A percentile compares a stretch with the other conserved stretches of the same genome.
These are phyloP conservation scores for Nephrotoma appendiculata DNA, from an alignment of 2,888 invertebrate species.

Conservation along the genomic window DNA sequence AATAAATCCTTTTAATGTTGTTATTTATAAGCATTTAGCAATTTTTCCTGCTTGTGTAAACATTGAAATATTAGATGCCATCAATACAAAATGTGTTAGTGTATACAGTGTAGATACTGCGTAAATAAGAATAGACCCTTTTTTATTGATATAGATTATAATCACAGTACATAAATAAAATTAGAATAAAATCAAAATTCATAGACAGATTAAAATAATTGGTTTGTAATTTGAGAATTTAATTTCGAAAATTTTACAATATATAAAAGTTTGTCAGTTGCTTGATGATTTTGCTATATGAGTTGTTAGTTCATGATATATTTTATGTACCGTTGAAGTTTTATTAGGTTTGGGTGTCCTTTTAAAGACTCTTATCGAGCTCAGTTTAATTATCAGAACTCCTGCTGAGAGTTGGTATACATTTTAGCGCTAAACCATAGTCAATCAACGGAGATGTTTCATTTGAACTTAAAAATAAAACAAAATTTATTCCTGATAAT, in stretches of 20 bases:
- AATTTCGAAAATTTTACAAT: not conserved
- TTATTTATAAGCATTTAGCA: not conserved
- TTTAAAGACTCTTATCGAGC: too few relatives aligned
- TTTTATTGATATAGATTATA: not conserved
- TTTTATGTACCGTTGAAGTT: too few relatives aligned
- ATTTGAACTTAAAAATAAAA: too few relatives aligned
- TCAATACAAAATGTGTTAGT: not conserved
- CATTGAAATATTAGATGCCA: not conserved
- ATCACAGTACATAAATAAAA: not conserved
- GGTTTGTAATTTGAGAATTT: slow-evolving; percentile 2
- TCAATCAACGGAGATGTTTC: too few relatives aligned
- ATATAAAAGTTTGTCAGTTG: not conserved
- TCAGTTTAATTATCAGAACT: too few relatives aligned
- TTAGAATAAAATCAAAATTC: not conserved
- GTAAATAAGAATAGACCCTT: not conserved
- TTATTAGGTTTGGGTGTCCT: too few relatives aligned
- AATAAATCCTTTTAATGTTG: not conserved
- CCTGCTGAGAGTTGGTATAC: too few relatives aligned
- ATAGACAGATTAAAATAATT: slow-evolving; percentile 1
- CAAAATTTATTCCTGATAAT: too few relatives aligned
- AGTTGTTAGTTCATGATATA: not conserved
- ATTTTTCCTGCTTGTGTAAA: not conserved
- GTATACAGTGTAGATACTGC: not conserved
- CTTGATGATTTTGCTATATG: not conserved
- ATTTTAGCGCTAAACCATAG: too few relatives aligned